Evolutionary conservation across 2,888 invertebrate genomes (phyloP).

Genomic region (Plemyria rubiginata): DNA sequence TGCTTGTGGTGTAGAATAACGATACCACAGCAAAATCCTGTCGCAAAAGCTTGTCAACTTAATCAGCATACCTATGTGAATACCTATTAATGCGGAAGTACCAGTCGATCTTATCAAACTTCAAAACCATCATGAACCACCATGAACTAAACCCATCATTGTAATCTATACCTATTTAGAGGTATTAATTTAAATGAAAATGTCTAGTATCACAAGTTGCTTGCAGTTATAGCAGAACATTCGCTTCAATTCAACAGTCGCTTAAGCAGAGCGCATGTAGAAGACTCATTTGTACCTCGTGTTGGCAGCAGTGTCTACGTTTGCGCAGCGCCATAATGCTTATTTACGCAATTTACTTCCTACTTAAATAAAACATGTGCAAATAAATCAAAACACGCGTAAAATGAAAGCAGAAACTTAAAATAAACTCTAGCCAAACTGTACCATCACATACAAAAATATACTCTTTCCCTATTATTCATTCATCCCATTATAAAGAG

Average conservation of each 20-base stretch:
- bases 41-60: constrained; percentile 1
- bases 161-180: too few relatives aligned
- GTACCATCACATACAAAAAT: not conserved
- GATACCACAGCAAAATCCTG: not conserved
- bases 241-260: not conserved
- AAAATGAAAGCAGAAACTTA: not conserved
- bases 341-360: too few relatives aligned
- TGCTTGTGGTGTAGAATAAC: not conserved
- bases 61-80: not conserved
- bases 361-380: not conserved
- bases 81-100: not conserved
- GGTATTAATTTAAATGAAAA: too few relatives aligned
- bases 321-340: too few relatives aligned
- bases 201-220: not conserved
- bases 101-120: not conserved
- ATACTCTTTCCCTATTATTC: too few relatives aligned
- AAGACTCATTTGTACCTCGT: too few relatives aligned
- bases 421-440: not conserved
- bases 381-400: not conserved
- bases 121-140: too few relatives aligned
- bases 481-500: too few relatives aligned
- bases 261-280: too few relatives aligned
- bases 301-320: too few relatives aligned
- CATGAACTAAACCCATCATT: too few relatives aligned
- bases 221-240: not conserved